Conservation (phyloP, 2,888 invertebrate genomes). For the Eugnorisma glareosa region DNA sequence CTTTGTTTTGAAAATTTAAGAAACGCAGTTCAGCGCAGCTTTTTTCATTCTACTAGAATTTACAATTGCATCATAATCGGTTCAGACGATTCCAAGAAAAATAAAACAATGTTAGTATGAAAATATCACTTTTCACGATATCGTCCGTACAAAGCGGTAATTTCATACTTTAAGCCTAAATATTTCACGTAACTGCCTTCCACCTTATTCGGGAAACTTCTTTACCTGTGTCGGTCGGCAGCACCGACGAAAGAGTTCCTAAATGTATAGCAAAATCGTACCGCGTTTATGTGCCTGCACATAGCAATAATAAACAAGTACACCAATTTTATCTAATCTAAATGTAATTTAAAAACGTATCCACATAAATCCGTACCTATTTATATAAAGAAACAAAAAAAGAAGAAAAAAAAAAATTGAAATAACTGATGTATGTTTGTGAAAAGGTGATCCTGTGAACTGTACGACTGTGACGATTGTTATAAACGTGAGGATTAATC, state of each 20-base stretch:
- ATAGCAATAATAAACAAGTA: slow-evolving; percentile 1
- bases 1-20: too few species aligned
- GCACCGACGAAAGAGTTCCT: neutral
- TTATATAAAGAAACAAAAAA: slow-evolving; percentile 12
- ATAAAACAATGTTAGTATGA: too few species aligned
- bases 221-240: neutral
- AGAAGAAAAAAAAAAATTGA: slow-evolving; percentile 20
- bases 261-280: neutral
- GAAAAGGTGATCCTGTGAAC: slow-evolving; percentile 6
- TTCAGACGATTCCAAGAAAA: too few species aligned
- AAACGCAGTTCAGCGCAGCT: too few species aligned
- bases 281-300: neutral
- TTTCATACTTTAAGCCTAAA: too few species aligned
- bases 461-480: neutral
- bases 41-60: too few species aligned
- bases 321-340: neutral
- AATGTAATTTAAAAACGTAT: neutral
- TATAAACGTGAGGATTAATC: neutral
- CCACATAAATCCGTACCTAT: slow-evolving; percentile 3
- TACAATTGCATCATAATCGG: too few species aligned
- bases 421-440: slow-evolving; percentile 3
- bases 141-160: too few species aligned
- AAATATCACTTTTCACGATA: too few species aligned
- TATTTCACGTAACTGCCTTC: neutral
- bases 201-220: neutral